Base-by-base conservation (phyloP, 1,140 invertebrate genomes). In the Coenobita brevimanus region DNA sequence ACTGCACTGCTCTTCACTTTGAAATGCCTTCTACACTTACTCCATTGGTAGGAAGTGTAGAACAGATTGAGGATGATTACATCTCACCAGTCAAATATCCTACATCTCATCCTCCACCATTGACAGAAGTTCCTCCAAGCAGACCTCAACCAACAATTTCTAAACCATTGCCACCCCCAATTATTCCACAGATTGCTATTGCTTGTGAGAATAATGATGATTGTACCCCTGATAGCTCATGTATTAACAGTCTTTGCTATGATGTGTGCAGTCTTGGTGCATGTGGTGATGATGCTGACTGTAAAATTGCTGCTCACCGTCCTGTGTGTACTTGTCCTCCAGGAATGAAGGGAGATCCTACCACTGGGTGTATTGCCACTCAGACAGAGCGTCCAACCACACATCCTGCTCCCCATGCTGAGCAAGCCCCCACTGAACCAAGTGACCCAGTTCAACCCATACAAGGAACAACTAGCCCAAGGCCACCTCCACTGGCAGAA, bases 261-360 rank as follows among this genome's bases (percentile, higher is more conserved):
- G 73, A 85, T 43, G 83, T 85, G 15, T 85, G 83, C 54, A 78
- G 73, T 43, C 73, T 85, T 46, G 73, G 83, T 46, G 21, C 78
- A 13, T 85, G 83, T 85, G 83, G 73, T 41, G 60, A 67, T 46
- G 24, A 76, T 67, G 67, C 83, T 36, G 83, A 85, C 17, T 85
- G 83, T 43, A 85, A 46, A 30, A 67, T 85, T 27, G 0, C n/a
- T 10, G 13, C 60, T 41, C 83, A 85, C 46, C 94, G 96, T 91
- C 96, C 96, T 13, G 95, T 95, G 6, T 98, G 97, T 91, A 85
- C 24, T 57, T 90, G 90, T 87, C 88, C 88, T 71, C 60, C 88
- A 57, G 90, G 88, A 67, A 81, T 81, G 17, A 87, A 57, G 24
- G 88, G 90, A 78, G 81, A 90, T 73, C 88, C 88, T 41, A 73